phyloP scores from a whole-genome alignment of 2,888 invertebrate genomes.

The Drosophila neotestacea region DNA sequence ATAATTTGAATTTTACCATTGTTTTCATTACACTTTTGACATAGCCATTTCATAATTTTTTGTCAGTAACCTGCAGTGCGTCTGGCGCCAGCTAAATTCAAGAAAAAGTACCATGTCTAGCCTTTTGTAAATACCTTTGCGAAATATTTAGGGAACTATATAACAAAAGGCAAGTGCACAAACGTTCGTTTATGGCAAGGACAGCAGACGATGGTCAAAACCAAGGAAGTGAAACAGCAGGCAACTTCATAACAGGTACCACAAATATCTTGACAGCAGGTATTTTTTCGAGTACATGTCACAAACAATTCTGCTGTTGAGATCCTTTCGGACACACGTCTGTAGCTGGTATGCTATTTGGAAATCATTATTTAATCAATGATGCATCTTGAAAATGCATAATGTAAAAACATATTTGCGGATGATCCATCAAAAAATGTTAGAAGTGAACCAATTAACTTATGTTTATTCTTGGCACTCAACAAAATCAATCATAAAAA shows the following conservation, averaged over 20 bases:
- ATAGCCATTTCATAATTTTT: slow-evolving; percentile 17
- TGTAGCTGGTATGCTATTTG: neutral
- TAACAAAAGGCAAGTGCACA: slow-evolving; percentile 53
- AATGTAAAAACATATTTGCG: neutral
- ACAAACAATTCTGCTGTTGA: neutral
- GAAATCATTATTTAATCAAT: slow-evolving; percentile 1
- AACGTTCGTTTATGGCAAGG: slow-evolving; percentile 60
- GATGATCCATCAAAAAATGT: no score
- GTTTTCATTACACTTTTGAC: slow-evolving; percentile 40
- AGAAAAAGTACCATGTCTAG: slow-evolving; percentile 51
- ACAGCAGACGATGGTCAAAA: slow-evolving; percentile 32
- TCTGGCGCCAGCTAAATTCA: slow-evolving; percentile 72
- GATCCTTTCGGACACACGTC: slow-evolving; percentile 1
- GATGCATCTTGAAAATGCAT: neutral
- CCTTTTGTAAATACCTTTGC: slow-evolving; percentile 49
- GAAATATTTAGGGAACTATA: slow-evolving; percentile 27
- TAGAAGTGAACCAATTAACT: no score
- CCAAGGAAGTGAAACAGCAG: slow-evolving; percentile 46
- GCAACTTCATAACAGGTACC: slow-evolving; percentile 50
- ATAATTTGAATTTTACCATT: slow-evolving; percentile 6
- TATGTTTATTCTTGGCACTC: no score
- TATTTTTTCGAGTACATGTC: slow-evolving; percentile 8
- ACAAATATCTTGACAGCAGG: slow-evolving; percentile 30
- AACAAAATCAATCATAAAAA: no score
- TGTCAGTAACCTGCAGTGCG: slow-evolving; percentile 55